Evolutionary conservation across 2,888 invertebrate genomes (phyloP).

Genomic region (Panzeria rudis): DNA sequence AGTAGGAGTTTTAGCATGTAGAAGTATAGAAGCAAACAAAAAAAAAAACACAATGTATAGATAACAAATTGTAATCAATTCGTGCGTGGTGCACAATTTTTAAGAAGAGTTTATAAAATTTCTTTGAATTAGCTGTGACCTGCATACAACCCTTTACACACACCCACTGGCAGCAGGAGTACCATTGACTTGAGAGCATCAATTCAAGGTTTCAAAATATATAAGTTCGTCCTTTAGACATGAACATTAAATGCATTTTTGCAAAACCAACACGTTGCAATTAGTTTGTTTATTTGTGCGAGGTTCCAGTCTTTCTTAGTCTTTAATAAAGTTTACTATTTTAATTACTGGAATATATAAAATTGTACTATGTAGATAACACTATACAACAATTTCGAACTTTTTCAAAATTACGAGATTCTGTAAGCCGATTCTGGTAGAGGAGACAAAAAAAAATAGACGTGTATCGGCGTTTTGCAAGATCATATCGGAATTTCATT

Average conservation of each 20-base stretch:
- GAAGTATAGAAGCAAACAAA: background rate
- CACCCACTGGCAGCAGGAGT: background rate
- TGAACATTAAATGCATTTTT: constrained; percentile 56
- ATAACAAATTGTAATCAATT: constrained; percentile 72
- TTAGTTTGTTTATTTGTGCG: constrained; percentile 48
- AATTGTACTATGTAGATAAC: constrained; percentile 12
- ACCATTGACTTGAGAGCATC: background rate
- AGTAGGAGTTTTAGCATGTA: background rate
- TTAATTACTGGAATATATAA: constrained; percentile 61
- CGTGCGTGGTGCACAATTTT: constrained; percentile 65
- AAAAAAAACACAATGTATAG: constrained; percentile 40
- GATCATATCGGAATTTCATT: too few species aligned
- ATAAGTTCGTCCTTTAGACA: constrained; percentile 55
- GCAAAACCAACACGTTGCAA: constrained; percentile 69
- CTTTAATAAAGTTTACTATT: constrained; percentile 58
- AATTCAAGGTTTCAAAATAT: constrained; percentile 49
- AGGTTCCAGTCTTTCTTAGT: background rate
- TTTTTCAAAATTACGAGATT: too few species aligned
- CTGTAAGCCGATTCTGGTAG: too few species aligned
- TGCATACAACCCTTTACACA: background rate
- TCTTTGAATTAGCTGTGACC: constrained; percentile 32
- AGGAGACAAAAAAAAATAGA: too few species aligned
- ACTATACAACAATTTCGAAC: too few species aligned
- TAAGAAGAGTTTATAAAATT: constrained; percentile 61
- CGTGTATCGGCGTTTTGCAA: too few species aligned